Conservation (phyloP, 2,113 vertebrate genomes). For the Gambusia holbrooki region DNA sequence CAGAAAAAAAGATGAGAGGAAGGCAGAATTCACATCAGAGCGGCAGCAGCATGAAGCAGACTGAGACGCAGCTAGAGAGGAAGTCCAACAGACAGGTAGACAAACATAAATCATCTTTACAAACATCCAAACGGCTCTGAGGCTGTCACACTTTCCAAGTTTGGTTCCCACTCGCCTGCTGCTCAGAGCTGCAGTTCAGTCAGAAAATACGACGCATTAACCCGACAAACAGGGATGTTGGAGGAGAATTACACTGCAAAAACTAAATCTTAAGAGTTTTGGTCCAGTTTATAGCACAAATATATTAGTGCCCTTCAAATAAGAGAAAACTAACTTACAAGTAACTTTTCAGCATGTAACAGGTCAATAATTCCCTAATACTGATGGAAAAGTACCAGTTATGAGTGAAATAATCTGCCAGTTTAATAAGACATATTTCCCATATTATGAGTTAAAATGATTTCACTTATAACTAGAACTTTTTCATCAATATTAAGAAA, state of each 20-base stretch:
- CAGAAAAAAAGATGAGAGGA: constrained; percentile 30
- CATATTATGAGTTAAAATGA: no score
- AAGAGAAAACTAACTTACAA: no score
- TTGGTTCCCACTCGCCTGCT: constrained; percentile 43
- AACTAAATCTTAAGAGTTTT: no score
- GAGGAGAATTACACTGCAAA: not conserved
- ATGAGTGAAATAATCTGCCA: no score
- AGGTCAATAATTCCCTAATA: no score
- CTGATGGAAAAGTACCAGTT: no score
- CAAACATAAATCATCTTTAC: not conserved
- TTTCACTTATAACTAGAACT: no score
- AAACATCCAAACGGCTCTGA: constrained; percentile 15
- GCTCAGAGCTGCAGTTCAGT: constrained; percentile 10
- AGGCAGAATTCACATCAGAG: constrained; percentile 38
- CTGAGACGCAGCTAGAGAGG: constrained; percentile 18
- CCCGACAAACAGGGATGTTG: not conserved
- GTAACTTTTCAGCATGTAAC: no score
- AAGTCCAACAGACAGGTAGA: constrained; percentile 18
- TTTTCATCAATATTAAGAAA: no score
- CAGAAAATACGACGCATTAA: not conserved
- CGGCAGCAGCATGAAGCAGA: constrained; percentile 39
- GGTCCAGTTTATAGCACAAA: no score
- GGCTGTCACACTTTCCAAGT: constrained; percentile 27
- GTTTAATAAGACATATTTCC: no score
- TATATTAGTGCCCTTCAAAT: no score